A percentile compares a stretch with the other conserved stretches of the same genome.
phyloP scores from a whole-genome alignment of 2,113 vertebrate species.

The Eulemur rufifrons region DNA sequence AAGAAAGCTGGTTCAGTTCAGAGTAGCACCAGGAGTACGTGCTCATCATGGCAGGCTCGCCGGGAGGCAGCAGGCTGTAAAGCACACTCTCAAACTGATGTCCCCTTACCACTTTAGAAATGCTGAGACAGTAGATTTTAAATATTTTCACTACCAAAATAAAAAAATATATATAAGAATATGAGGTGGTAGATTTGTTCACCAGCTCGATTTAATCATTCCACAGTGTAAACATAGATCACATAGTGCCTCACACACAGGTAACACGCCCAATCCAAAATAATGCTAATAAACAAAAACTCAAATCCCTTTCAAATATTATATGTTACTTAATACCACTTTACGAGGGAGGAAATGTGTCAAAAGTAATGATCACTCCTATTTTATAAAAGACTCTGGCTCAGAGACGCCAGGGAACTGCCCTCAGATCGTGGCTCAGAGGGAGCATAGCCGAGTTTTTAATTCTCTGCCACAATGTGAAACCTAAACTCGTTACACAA shows the following conservation, averaged over 20 bases:
- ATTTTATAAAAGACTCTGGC: not conserved
- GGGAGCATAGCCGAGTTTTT: not conserved
- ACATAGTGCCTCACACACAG: too few relatives aligned
- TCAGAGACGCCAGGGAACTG: not conserved
- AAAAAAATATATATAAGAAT: not conserved
- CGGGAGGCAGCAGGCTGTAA: not conserved
- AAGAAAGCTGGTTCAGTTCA: not conserved
- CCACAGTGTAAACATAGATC: not conserved
- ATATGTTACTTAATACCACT: not conserved
- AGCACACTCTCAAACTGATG: not conserved
- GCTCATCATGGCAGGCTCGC: fast-evolving
- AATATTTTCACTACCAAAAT: not conserved
- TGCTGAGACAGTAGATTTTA: not conserved
- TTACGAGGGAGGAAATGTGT: not conserved
- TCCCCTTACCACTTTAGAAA: not conserved
- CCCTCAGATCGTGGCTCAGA: not conserved
- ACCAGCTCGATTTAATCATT: not conserved
- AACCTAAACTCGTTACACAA: not conserved
- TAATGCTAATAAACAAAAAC: not conserved
- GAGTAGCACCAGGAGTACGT: not conserved
- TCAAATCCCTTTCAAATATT: not conserved
- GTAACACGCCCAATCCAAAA: not conserved
- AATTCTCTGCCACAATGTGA: not conserved
- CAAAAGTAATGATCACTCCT: not conserved
- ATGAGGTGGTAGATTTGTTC: not conserved